Conservation (phyloP, 1,140 invertebrate genomes). For the Drosophila pruinosa region DNA sequence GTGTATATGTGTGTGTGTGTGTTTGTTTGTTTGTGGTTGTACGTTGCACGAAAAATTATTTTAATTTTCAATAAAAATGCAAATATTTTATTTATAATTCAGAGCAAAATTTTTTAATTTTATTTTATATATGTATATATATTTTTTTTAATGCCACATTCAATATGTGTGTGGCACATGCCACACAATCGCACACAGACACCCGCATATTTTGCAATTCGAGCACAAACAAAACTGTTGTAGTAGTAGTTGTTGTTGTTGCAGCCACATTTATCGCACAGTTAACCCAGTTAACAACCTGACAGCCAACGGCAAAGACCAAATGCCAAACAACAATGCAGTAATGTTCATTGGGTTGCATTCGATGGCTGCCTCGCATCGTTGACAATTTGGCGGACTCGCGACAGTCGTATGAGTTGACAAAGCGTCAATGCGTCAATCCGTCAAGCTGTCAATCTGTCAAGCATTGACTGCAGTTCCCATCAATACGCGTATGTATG, state of each 20-base stretch:
- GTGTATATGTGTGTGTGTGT: neutral
- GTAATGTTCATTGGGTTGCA: neutral
- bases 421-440: constrained; percentile 24
- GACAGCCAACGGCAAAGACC: neutral
- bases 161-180: constrained; percentile 22
- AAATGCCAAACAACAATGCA: neutral
- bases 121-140: constrained; percentile 1
- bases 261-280: constrained; percentile 13
- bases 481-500: constrained; percentile 5
- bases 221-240: neutral
- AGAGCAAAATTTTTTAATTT: constrained; percentile 6
- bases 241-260: constrained; percentile 8
- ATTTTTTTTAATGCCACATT: constrained; percentile 11
- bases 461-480: constrained; percentile 4
- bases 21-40: neutral
- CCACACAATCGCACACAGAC: neutral
- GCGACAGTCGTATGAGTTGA: neutral
- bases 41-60: constrained; percentile 35
- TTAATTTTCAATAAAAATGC: constrained; percentile 55
- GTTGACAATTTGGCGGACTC: constrained; percentile 1
- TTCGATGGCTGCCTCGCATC: too few relatives aligned
- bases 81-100: constrained; percentile 50
- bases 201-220: neutral
- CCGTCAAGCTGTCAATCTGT: neutral
- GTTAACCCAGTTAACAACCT: constrained; percentile 2